Evolutionary conservation across 2,888 invertebrate genomes (phyloP).

Genomic region (Carabus problematicus): DNA sequence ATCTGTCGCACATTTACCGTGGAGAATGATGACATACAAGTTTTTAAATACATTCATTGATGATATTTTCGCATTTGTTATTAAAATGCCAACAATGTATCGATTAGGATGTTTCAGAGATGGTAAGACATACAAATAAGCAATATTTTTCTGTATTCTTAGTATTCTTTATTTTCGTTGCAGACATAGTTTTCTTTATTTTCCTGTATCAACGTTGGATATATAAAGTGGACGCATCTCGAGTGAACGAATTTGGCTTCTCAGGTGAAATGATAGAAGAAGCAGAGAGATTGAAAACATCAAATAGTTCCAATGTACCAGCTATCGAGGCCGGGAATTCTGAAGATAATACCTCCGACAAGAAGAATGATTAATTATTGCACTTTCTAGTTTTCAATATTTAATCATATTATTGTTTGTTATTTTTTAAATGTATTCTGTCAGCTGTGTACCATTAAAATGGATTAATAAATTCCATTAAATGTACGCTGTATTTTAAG

Average conservation of each 20-base stretch:
- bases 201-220: slow-evolving; percentile 99
- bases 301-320: slow-evolving; percentile 13
- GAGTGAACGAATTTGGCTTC: slow-evolving; percentile 98
- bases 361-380: slow-evolving; percentile 38
- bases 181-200: slow-evolving; percentile 97
- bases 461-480: not conserved
- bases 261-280: slow-evolving; percentile 87
- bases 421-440: slow-evolving; percentile 11
- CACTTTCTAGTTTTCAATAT: slow-evolving; percentile 14
- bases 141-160: slow-evolving; percentile 6
- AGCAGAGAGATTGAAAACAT: slow-evolving; percentile 53
- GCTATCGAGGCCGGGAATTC: slow-evolving; percentile 25
- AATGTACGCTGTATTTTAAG: too few species aligned
- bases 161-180: slow-evolving; percentile 48
- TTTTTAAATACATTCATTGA: slow-evolving; percentile 99
- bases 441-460: not conserved
- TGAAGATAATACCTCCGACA: slow-evolving; percentile 9
- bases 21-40: slow-evolving; percentile 99
- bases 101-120: slow-evolving; percentile 97
- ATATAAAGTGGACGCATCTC: slow-evolving; percentile 93
- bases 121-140: slow-evolving; percentile 62
- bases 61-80: slow-evolving; percentile 99
- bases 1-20: slow-evolving; percentile 98
- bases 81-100: slow-evolving; percentile 99
- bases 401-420: slow-evolving; percentile 13